phyloP scores from a whole-genome alignment of 23 tunicate species.

The Halocynthia roretzi region DNA sequence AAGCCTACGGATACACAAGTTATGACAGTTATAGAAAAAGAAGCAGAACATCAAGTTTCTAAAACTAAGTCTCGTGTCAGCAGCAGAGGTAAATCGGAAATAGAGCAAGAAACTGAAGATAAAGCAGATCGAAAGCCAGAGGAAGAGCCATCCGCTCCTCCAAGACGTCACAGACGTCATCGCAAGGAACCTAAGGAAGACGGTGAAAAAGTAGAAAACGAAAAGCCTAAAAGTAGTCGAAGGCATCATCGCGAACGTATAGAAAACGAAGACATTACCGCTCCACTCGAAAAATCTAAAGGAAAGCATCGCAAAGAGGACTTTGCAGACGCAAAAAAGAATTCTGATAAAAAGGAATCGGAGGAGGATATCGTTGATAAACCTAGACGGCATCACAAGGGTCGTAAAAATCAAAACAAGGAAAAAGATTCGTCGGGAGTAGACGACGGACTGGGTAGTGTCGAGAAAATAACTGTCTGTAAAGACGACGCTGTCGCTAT shows the following conservation, averaged over 20 bases:
- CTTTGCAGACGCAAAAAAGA: not conserved
- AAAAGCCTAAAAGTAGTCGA: not conserved
- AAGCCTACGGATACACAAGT: not conserved
- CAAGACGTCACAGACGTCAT: not conserved
- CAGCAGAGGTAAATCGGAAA: not conserved
- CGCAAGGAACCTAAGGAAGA: slow-evolving; percentile 6
- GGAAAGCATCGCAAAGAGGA: not conserved
- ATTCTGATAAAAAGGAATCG: not conserved
- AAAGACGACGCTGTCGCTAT: not conserved
- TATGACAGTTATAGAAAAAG: not conserved
- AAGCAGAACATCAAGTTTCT: not conserved
- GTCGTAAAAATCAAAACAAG: no score
- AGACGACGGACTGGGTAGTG: not conserved
- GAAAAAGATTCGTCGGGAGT: no score
- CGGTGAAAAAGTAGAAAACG: not conserved
- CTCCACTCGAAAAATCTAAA: no score
- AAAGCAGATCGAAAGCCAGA: slow-evolving; percentile 7
- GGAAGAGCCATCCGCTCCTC: slow-evolving; percentile 1
- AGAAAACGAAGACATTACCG: no score
- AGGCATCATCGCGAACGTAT: not conserved
- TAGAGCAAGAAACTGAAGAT: not conserved
- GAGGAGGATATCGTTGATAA: not conserved
- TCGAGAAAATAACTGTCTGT: not conserved
- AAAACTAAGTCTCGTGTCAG: not conserved
- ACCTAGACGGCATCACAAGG: no score